phyloP scores from a whole-genome alignment of 1,140 invertebrate species.

The Copidosoma floridanum region DNA sequence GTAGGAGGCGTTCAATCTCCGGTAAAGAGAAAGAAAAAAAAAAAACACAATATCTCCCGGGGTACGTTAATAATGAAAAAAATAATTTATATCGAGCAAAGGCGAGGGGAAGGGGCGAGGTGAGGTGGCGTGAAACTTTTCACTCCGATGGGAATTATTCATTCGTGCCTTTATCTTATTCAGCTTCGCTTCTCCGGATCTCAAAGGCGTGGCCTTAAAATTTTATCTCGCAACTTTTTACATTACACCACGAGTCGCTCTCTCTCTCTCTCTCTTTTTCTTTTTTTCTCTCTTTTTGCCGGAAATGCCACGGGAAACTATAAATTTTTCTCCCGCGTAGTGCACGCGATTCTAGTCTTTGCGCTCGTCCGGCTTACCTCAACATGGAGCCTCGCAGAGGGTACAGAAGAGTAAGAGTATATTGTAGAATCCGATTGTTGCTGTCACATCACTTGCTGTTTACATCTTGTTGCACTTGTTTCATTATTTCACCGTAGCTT shows the following conservation, averaged over 20 bases:
- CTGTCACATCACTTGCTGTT: too few relatives aligned
- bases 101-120: too few relatives aligned
- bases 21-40: too few relatives aligned
- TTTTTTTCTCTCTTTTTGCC: background rate
- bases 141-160: slow-evolving; percentile 10
- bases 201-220: slow-evolving; percentile 12
- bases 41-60: background rate
- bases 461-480: too few relatives aligned
- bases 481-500: too few relatives aligned
- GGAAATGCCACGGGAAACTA: slow-evolving; percentile 19
- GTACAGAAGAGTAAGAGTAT: too few relatives aligned
- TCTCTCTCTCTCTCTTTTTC: background rate
- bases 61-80: slow-evolving; percentile 1
- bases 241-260: slow-evolving; percentile 4
- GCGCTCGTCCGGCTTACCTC: too few relatives aligned
- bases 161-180: slow-evolving; percentile 20
- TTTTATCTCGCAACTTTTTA: slow-evolving; percentile 26
- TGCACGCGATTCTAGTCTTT: background rate
- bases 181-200: background rate
- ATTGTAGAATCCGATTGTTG: too few relatives aligned
- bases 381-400: too few relatives aligned
- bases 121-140: background rate
- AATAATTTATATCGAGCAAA: background rate
- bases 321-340: slow-evolving; percentile 8
- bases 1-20: too few relatives aligned